A percentile compares a stretch with the other conserved stretches of the same genome.
phyloP scores from a whole-genome alignment of 2,113 vertebrate species.

The Leiothrix lutea region DNA sequence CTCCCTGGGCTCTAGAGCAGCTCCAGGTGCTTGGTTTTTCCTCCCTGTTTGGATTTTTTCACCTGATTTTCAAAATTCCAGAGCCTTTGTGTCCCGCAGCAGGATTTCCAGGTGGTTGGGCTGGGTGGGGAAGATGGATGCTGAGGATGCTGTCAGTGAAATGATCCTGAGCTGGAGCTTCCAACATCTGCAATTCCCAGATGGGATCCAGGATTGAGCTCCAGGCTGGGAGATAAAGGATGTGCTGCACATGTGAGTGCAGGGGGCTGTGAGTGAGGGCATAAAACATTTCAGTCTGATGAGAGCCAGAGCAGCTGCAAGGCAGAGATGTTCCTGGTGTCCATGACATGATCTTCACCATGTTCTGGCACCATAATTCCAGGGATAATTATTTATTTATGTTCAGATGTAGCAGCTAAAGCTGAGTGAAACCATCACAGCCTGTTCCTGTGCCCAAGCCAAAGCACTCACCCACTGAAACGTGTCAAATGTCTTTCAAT shows the following conservation, averaged over 20 bases:
- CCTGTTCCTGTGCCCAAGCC: not conserved
- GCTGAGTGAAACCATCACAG: not conserved
- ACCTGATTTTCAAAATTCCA: not conserved
- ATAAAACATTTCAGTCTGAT: not conserved
- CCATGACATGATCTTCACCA: not conserved
- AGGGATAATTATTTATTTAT: not conserved
- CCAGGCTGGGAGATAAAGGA: slow-evolving; percentile 21
- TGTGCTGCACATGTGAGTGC: slow-evolving; percentile 21
- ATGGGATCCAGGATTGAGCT: not conserved
- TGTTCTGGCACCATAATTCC: not conserved
- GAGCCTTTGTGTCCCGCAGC: not conserved
- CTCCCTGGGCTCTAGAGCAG: not conserved
- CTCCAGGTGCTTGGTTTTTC: too few relatives aligned
- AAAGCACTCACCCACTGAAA: not conserved
- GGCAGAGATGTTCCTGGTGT: not conserved
- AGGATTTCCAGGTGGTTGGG: not conserved
- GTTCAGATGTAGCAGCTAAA: not conserved
- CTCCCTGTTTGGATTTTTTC: not conserved
- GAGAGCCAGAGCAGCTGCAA: not conserved
- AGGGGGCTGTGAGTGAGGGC: not conserved
- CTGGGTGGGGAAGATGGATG: not conserved
- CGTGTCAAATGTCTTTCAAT: not conserved
- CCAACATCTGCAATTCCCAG: slow-evolving; percentile 24
- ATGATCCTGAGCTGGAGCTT: not conserved
- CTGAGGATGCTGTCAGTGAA: not conserved